A percentile compares a stretch with the other conserved stretches of the same genome.
Evolutionary conservation across 2,888 invertebrate species (phyloP).

Genomic region (Nomada goodeniana): DNA sequence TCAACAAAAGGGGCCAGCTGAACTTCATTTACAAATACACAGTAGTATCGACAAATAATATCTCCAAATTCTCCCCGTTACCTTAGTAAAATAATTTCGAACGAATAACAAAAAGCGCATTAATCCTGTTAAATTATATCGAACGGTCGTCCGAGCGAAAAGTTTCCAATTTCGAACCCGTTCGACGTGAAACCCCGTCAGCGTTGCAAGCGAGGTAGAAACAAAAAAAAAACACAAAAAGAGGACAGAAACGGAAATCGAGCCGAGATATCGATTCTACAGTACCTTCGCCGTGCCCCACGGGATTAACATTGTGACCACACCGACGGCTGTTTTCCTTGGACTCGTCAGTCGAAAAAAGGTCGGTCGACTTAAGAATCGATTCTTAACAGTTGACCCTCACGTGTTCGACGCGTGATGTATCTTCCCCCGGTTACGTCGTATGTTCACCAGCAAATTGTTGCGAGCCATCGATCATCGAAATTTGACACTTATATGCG

Average conservation of each 20-base stretch:
- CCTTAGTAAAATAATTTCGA: no score
- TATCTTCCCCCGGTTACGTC: constrained; percentile 20
- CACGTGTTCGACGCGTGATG: constrained; percentile 22
- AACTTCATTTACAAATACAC: no score
- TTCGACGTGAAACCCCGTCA: not conserved
- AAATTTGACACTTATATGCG: constrained; percentile 80
- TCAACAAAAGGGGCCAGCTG: no score
- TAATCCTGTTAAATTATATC: no score
- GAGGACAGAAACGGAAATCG: not conserved
- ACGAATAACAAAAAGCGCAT: no score
- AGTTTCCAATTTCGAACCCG: not conserved
- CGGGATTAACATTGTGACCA: not conserved
- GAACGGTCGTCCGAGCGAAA: not conserved
- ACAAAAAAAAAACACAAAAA: not conserved
- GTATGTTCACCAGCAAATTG: constrained; percentile 67
- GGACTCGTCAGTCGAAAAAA: constrained; percentile 18
- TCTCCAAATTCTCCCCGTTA: no score
- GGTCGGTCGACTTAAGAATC: constrained; percentile 16
- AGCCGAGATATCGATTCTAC: not conserved
- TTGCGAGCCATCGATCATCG: constrained; percentile 79
- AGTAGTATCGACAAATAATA: no score
- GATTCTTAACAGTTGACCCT: constrained; percentile 42
- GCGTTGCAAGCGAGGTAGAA: not conserved
- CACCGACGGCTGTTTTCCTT: not conserved
- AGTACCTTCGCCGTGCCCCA: not conserved